phyloP scores from a whole-genome alignment of 2,888 invertebrate genomes.

The Eilema griseolum region DNA sequence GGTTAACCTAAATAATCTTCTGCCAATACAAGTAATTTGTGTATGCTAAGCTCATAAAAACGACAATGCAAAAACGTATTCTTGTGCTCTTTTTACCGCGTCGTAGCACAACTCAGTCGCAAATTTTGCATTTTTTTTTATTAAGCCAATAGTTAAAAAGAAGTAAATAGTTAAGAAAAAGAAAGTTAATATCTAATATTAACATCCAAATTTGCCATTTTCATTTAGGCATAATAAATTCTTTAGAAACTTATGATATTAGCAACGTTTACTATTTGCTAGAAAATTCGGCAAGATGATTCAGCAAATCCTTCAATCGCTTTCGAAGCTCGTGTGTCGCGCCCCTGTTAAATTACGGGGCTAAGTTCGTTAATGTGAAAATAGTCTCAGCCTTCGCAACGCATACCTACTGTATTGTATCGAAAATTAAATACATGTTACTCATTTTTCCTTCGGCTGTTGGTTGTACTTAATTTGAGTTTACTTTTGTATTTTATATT shows the following conservation, averaged over 20 bases:
- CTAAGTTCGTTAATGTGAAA: constrained; percentile 22
- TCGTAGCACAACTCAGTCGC: too few species aligned
- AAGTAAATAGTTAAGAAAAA: too few species aligned
- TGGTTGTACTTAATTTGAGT: not conserved
- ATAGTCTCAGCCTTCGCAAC: not conserved
- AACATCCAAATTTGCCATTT: too few species aligned
- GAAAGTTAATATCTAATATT: too few species aligned
- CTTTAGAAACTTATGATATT: not conserved
- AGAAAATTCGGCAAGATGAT: constrained; percentile 11
- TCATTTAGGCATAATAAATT: too few species aligned
- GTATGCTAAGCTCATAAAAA: not conserved
- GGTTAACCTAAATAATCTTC: constrained; percentile 2
- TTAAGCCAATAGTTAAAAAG: too few species aligned
- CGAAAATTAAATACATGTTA: not conserved
- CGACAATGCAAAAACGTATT: not conserved
- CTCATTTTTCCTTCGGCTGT: not conserved
- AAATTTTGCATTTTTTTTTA: too few species aligned
- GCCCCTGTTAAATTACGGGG: constrained; percentile 21
- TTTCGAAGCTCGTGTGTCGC: constrained; percentile 10
- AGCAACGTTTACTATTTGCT: not conserved
- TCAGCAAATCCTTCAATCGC: constrained; percentile 19
- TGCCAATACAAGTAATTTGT: not conserved
- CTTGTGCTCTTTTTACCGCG: not conserved
- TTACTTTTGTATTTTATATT: not conserved
- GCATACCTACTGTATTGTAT: not conserved